A percentile compares a stretch with the other conserved stretches of the same genome.
These are phyloP conservation scores for Linurgus olivaceus DNA, from an alignment of 2,797 vertebrate species.

Conservation along the genomic window DNA sequence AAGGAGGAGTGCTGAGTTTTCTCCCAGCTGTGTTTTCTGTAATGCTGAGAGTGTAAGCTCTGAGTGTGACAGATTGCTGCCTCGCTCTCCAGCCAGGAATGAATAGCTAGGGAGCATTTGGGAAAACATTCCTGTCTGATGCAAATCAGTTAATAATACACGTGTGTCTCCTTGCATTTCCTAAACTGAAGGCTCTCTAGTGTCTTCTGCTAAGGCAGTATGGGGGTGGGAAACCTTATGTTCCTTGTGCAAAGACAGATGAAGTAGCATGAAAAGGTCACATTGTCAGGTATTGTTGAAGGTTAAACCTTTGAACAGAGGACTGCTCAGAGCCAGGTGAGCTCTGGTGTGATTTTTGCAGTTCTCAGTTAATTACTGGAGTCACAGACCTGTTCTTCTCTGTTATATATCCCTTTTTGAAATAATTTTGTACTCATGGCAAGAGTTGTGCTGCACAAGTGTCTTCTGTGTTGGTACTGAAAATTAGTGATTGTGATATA, in stretches of 20 bases:
- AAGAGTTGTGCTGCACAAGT: neutral
- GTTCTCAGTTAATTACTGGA: neutral
- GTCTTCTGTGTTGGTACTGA: neutral
- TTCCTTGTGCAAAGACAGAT: neutral
- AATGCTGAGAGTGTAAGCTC: neutral
- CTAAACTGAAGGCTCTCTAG: neutral
- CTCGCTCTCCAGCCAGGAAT: neutral
- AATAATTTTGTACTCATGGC: neutral
- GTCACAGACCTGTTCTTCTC: neutral
- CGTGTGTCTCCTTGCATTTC: neutral
- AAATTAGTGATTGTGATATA: neutral
- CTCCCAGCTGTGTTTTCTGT: neutral
- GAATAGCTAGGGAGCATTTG: neutral
- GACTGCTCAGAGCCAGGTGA: neutral
- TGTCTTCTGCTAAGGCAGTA: neutral
- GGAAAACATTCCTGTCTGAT: neutral
- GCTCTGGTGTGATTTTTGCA: neutral
- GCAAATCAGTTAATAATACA: neutral
- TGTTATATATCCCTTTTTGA: neutral
- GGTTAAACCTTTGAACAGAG: neutral
- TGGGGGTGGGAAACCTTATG: neutral
- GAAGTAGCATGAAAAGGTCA: neutral
- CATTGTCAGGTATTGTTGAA: neutral
- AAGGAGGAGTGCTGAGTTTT: neutral
- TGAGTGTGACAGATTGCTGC: neutral